Conservation (phyloP, 2,113 vertebrate species). For the Corythoichthys intestinalis region DNA sequence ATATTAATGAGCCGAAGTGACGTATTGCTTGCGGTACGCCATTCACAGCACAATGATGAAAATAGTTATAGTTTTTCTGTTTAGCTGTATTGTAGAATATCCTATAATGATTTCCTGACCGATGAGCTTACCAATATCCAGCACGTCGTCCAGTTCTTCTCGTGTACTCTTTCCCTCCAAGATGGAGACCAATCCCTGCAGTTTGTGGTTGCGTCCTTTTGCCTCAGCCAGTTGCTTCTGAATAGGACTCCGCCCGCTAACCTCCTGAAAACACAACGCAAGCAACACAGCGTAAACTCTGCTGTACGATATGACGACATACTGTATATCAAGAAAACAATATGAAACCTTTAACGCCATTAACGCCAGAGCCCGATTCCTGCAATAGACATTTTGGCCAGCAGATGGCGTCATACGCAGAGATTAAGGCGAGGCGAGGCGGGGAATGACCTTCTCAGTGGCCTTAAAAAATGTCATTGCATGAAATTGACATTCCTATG, state of each 20-base stretch:
- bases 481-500: too few species aligned
- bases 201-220: background rate
- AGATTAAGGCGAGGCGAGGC: too few species aligned
- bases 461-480: too few species aligned
- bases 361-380: too few species aligned
- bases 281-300: background rate
- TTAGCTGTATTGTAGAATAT: too few species aligned
- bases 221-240: background rate
- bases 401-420: too few species aligned
- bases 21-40: too few species aligned
- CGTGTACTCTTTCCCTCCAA: background rate
- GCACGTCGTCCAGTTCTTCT: background rate
- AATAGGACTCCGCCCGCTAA: background rate
- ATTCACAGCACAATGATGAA: too few species aligned
- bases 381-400: background rate
- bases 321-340: background rate
- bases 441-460: too few species aligned
- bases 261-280: background rate
- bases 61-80: too few species aligned
- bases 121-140: background rate
- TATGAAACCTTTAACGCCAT: background rate
- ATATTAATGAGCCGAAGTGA: too few species aligned
- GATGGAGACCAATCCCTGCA: background rate
- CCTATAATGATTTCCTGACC: too few species aligned
- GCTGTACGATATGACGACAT: background rate